Conservation (phyloP, 1,140 invertebrate genomes). For the Neuroterus valhalla region DNA sequence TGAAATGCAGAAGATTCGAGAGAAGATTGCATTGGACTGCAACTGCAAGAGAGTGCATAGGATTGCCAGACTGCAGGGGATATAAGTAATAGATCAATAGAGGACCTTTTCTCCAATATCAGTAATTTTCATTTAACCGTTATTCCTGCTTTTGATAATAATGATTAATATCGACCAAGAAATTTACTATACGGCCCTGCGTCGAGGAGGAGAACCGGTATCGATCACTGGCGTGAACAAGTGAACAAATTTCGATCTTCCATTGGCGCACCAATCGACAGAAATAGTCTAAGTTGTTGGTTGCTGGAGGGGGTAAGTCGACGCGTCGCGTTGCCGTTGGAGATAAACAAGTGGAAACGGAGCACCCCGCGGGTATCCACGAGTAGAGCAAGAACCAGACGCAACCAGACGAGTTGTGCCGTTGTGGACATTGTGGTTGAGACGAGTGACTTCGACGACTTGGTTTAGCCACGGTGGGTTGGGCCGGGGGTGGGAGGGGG, state of each 20-base stretch:
- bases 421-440: too few species aligned
- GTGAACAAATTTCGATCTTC: slow-evolving; percentile 34
- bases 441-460: slow-evolving; percentile 19
- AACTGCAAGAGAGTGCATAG: too few species aligned
- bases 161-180: neutral
- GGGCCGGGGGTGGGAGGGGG: slow-evolving; percentile 34
- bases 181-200: slow-evolving; percentile 35
- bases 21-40: too few species aligned
- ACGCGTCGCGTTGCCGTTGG: neutral
- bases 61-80: too few species aligned
- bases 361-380: slow-evolving; percentile 37
- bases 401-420: too few species aligned
- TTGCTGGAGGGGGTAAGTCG: slow-evolving; percentile 34
- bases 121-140: neutral
- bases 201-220: slow-evolving; percentile 27
- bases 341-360: slow-evolving; percentile 30
- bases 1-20: too few species aligned
- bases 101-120: neutral
- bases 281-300: slow-evolving; percentile 70
- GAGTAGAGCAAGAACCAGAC: too few species aligned
- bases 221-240: slow-evolving; percentile 38
- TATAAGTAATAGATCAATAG: too few species aligned
- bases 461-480: too few species aligned
- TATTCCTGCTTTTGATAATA: neutral
- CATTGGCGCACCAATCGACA: slow-evolving; percentile 55